Percentiles rank a stretch among this genome's conserved stretches.
phyloP scores from a whole-genome alignment of 64 coral and sea anemone genomes.

The Montipora sp. region DNA sequence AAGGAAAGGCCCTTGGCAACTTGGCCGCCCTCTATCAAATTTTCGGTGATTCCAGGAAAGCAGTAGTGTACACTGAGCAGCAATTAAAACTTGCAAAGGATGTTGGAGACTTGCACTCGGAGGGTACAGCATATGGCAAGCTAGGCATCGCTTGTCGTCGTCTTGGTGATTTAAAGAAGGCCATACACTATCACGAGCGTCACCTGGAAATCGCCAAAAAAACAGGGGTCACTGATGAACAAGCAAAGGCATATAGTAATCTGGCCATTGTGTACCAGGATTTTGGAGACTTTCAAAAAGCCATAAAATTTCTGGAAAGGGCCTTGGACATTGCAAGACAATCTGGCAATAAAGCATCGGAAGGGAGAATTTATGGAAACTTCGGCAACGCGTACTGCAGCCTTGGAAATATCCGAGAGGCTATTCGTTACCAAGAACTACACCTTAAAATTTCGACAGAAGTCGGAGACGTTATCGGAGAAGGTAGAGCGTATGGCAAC shows the following conservation, averaged over 20 bases:
- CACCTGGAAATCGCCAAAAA: conserved; percentile 4
- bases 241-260: not conserved
- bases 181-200: conserved; percentile 9
- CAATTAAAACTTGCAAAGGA: not conserved
- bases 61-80: not conserved
- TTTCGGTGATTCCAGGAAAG: not conserved
- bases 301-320: not conserved
- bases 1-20: not conserved
- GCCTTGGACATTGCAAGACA: not conserved
- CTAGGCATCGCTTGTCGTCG: conserved; percentile 7
- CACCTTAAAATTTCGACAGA: not conserved
- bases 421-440: conserved; percentile 1
- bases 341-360: not conserved
- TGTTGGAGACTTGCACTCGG: not conserved
- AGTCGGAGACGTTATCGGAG: not conserved
- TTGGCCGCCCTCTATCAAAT: not conserved
- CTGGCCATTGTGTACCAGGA: not conserved
- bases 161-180: conserved; percentile 11
- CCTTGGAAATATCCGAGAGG: not conserved
- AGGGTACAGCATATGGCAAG: not conserved
- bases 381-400: conserved; percentile 15
- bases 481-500: not conserved
- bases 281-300: conserved; percentile 26
- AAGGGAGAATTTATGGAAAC: not conserved
- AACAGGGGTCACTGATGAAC: not conserved